These are phyloP conservation scores for Theocolax elegans DNA, from an alignment of 1,140 invertebrate genomes.

Conservation along the genomic window DNA sequence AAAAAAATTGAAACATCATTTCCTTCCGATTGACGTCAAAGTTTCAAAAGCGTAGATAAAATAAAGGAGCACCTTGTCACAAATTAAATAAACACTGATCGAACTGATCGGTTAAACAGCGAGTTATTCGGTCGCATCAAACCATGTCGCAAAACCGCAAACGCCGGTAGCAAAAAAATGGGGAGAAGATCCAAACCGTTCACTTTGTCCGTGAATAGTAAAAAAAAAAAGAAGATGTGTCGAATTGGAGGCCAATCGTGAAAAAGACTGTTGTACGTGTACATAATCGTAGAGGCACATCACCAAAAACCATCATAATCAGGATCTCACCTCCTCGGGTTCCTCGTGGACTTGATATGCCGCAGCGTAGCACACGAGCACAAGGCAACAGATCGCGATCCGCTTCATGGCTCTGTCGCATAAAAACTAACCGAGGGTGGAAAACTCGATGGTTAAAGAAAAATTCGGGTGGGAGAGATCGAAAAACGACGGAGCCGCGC, in stretches of 20 bases:
- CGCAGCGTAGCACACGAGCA: slow-evolving; percentile 8
- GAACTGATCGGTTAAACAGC: not conserved
- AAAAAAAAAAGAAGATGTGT: not conserved
- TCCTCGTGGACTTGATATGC: slow-evolving; percentile 31
- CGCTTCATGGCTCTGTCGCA: slow-evolving; percentile 31
- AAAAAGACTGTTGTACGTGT: not conserved
- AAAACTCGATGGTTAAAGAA: too few relatives aligned
- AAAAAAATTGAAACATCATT: too few relatives aligned
- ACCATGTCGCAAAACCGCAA: not conserved
- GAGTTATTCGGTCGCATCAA: too few relatives aligned
- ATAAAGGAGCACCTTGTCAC: too few relatives aligned
- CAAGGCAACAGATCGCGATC: slow-evolving; percentile 20
- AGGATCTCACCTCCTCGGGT: slow-evolving; percentile 31
- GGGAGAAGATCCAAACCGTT: too few relatives aligned
- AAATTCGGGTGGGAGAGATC: too few relatives aligned
- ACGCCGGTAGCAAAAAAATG: not conserved
- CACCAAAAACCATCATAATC: not conserved
- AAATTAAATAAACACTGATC: too few relatives aligned
- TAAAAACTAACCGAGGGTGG: slow-evolving; percentile 24
- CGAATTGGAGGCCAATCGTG: not conserved
- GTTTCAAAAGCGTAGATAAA: too few relatives aligned
- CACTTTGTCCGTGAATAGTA: not conserved
- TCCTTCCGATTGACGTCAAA: too few relatives aligned
- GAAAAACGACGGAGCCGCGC: too few relatives aligned
- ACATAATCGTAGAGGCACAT: not conserved